Evolutionary conservation across 2,113 vertebrate species (phyloP).

Genomic region (Chunga burmeisteri): DNA sequence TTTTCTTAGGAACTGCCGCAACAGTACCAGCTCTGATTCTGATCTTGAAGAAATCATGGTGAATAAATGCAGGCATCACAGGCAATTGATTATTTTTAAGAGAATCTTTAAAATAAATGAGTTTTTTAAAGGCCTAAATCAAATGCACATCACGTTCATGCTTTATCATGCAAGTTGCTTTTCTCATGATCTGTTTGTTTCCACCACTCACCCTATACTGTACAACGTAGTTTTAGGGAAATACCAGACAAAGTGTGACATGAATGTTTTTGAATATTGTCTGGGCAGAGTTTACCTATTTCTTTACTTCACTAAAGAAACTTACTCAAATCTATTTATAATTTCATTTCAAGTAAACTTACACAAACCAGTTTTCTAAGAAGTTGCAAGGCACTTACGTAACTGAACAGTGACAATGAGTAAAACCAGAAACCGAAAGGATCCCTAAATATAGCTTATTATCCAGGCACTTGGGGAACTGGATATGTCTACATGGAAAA

Average conservation of each 20-base stretch:
- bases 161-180: neutral
- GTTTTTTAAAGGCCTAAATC: neutral
- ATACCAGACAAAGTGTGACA: neutral
- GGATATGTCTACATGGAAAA: neutral
- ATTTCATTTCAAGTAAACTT: neutral
- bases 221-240: neutral
- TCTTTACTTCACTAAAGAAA: neutral
- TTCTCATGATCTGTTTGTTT: neutral
- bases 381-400: neutral
- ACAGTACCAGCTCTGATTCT: neutral
- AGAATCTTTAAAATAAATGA: neutral
- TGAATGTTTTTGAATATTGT: neutral
- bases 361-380: neutral
- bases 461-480: neutral
- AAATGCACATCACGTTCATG: fast-evolving
- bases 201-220: neutral
- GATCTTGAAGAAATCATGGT: neutral
- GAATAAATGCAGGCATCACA: neutral
- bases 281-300: neutral
- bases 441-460: conserved; percentile 42
- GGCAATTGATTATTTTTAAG: neutral
- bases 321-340: neutral
- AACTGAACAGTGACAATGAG: neutral
- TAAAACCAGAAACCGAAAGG: neutral
- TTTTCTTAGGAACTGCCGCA: neutral